Evolutionary conservation across 1,140 invertebrate genomes (phyloP), one percentile per base, ranked within the genome.

Genomic region (Lordiphosa collinella): DNA sequence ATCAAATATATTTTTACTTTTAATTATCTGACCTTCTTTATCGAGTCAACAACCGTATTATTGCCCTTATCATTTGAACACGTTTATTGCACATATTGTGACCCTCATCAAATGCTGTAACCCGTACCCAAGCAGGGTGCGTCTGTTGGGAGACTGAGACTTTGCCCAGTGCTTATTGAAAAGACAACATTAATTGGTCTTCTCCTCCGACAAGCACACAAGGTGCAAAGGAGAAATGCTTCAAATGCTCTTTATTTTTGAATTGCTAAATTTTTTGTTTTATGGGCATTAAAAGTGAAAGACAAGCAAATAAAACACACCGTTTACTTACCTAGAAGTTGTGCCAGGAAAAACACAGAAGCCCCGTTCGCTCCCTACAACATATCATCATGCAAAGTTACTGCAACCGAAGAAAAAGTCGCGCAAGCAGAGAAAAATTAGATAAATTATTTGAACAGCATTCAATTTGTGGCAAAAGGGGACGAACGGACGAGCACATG

Each of bases 361-460:
- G 16, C 11, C 13, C 13, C 37, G 8, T 1, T 6, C 22, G 1
- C 22, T 25, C 5, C 22, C 22, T 18, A 18, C 16, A 18, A 18
- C 16, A 18, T 18, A 25, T 25, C 22, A 25, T 25, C 22, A 1
- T 0, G 6, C 22, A 25, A 25, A 25, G 22, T 25, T 25, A 25
- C 22, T 25, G 22, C 6, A 25, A 25, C 22, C 22, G 38, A 48
- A 9, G 12, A 2, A 18, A n/a, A 31, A 18, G 13, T 6, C 7
- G 25, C 9, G 25, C 35, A 46, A 38, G 46, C 25, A n/a, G 29
- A 25, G 50, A 66, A 61, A 70, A 66, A 62, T 66, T 66, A 57
- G 57, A 67, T 70, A 70, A 70, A 70, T 70, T 70, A 70, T 70
- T 70, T 70, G 63, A 70, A 44, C 57, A 62, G 63, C 67, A 70